Base-by-base conservation (phyloP, 1,140 invertebrate genomes). In the Aphelenchoides fujianensis region DNA sequence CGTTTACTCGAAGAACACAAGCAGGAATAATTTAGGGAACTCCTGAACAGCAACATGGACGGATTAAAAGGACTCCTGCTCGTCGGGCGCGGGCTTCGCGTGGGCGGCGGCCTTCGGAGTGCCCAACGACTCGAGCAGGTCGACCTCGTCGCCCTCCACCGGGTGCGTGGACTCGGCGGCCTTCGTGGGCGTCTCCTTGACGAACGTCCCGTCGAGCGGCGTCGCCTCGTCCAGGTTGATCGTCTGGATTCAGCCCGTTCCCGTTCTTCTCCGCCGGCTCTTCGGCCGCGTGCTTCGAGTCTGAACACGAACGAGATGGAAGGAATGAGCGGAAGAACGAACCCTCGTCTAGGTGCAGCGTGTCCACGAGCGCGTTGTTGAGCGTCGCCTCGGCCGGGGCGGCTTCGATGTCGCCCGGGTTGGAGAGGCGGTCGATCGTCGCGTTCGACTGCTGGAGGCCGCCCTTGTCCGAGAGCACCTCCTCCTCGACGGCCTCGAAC, bases 401-500 rank as follows among this genome's bases (percentile, higher is more conserved):
- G 12, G 12, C 12, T 23, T 48, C 41, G 41, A 16, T 12, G 23
- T 48, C 41, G 12, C 41, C 41, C 41, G 41, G 12, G 23, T 48
- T 48, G 12, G 41, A 48, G 41, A 16, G 41, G 12, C 12, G 12
- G 41, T 48, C 41, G 23, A 48, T 23, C n/a, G n/a, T n/a, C n/a
- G n/a, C n/a, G 23, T 48, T 48, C 12, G 41, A 48, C 41, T 48
- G 41, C 12, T 23, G 41, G n/a, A n/a, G n/a, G n/a, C n/a, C n/a
- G 23, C 23, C 41, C 23, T 48, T 12, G 23, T 48, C 23, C 41
- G 41, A 48, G 5, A 59, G 23, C 28, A 59, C 19, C 19, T 59
- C 5, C 5, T 59, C 55, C 23, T 59, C 55, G 5, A 59, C 55
- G 5, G 55, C 55, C 34, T 59, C 55, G 23, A 59, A 59, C 19